These are phyloP conservation scores for Cettia cetti DNA, from an alignment of 2,113 vertebrate genomes.

Conservation along the genomic window DNA sequence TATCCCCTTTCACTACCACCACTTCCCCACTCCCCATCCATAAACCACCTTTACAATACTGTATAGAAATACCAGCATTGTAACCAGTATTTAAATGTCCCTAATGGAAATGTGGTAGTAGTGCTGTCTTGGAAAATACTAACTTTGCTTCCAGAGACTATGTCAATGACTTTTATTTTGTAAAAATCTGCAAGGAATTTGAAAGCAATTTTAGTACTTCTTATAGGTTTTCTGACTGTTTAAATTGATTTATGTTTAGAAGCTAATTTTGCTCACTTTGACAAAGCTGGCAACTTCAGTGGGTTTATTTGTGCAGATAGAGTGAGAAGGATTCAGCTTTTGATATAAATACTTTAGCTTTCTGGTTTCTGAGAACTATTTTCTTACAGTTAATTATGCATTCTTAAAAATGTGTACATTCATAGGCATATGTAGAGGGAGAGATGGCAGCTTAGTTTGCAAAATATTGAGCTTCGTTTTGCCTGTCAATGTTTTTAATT, in stretches of 20 bases:
- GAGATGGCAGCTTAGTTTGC: slow-evolving; percentile 29
- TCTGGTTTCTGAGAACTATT: slow-evolving; percentile 38
- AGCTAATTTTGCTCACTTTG: slow-evolving; percentile 17
- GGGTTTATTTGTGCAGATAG: slow-evolving; percentile 35
- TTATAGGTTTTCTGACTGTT: slow-evolving; percentile 8
- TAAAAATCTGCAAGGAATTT: not conserved
- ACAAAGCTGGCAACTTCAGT: slow-evolving; percentile 42
- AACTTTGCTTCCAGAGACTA: not conserved
- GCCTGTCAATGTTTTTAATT: not conserved
- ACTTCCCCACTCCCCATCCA: not conserved
- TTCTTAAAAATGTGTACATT: slow-evolving; percentile 24
- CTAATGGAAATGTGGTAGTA: not conserved
- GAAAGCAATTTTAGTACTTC: not conserved
- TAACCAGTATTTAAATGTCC: not conserved
- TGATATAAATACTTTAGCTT: slow-evolving; percentile 36
- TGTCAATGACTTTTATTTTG: not conserved
- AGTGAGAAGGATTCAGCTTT: slow-evolving; percentile 31
- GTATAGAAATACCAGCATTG: not conserved
- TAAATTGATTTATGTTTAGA: slow-evolving; percentile 20
- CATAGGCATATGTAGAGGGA: not conserved
- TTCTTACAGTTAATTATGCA: slow-evolving; percentile 40
- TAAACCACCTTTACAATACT: not conserved
- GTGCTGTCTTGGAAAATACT: not conserved
- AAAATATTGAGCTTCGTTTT: not conserved
- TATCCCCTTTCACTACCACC: not conserved